Conservation (phyloP, 2,113 vertebrate genomes). For the Dasyornis broadbenti region DNA sequence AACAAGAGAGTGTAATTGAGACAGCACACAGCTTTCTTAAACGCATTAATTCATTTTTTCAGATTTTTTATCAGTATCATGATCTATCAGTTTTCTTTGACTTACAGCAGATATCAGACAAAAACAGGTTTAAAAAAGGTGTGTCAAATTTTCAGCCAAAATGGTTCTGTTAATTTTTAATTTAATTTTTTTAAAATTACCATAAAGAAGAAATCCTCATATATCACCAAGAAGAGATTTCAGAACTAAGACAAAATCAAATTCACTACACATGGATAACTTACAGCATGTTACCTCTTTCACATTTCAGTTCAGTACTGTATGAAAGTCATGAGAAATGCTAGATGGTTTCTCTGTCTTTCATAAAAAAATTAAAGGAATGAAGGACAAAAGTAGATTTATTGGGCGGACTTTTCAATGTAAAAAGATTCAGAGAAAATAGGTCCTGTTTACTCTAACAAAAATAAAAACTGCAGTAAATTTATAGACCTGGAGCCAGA, state of each 20-base stretch:
- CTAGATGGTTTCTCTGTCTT: neutral
- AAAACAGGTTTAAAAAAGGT: neutral
- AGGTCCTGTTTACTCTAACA: neutral
- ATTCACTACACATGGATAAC: neutral
- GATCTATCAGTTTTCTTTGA: neutral
- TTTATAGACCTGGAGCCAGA: neutral
- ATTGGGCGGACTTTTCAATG: neutral
- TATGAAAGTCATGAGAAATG: neutral
- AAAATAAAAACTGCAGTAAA: neutral
- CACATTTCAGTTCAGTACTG: neutral
- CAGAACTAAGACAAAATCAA: neutral
- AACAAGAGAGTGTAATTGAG: neutral
- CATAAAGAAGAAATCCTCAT: neutral
- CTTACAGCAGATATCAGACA: neutral
- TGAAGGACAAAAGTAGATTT: neutral
- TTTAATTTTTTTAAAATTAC: neutral
- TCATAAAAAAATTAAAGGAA: neutral
- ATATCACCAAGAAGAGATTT: neutral
- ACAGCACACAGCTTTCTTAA: neutral
- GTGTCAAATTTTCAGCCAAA: neutral
- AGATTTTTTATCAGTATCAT: neutral
- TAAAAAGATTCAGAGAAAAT: neutral
- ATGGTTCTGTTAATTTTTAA: neutral
- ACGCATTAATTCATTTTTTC: neutral
- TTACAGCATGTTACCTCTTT: neutral